Evolutionary conservation across 2,888 invertebrate genomes (phyloP).

Genomic region (Lissonota sp.): DNA sequence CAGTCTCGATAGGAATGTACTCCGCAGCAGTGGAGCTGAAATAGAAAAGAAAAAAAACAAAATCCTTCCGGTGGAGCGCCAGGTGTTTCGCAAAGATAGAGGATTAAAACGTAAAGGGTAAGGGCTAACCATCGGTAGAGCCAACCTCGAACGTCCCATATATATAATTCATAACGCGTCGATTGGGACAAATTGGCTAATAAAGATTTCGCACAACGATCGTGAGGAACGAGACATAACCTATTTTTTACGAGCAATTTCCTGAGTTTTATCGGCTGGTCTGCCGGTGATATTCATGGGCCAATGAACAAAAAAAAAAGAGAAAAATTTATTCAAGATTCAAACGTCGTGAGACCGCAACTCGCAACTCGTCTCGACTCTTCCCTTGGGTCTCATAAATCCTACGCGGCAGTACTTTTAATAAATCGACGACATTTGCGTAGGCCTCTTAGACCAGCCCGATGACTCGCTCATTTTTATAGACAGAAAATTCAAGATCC

Average conservation of each 20-base stretch:
- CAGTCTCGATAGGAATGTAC: conserved; percentile 91
- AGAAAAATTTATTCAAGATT: conserved; percentile 12
- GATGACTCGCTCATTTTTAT: conserved; percentile 2
- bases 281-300: conserved; percentile 40
- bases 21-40: conserved; percentile 93
- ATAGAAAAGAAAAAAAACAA: conserved; percentile 63
- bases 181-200: conserved; percentile 63
- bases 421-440: conserved; percentile 51
- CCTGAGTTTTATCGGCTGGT: conserved; percentile 49
- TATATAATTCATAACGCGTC: conserved; percentile 52
- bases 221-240: conserved; percentile 30
- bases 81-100: no score
- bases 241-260: conserved; percentile 59
- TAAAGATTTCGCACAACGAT: conserved; percentile 58
- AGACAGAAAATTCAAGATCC: background rate
- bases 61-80: background rate
- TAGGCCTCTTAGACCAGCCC: conserved; percentile 31
- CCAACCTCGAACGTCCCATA: conserved; percentile 1
- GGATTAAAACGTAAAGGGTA: no score
- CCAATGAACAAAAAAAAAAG: conserved; percentile 22
- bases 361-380: conserved; percentile 18
- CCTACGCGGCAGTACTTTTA: conserved; percentile 28
- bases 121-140: no score
- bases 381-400: conserved; percentile 40
- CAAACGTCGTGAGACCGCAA: background rate